Percentiles rank a stretch among this genome's conserved stretches.
phyloP scores from a whole-genome alignment of 2,888 invertebrate species.

The Pasiphila rectangulata region DNA sequence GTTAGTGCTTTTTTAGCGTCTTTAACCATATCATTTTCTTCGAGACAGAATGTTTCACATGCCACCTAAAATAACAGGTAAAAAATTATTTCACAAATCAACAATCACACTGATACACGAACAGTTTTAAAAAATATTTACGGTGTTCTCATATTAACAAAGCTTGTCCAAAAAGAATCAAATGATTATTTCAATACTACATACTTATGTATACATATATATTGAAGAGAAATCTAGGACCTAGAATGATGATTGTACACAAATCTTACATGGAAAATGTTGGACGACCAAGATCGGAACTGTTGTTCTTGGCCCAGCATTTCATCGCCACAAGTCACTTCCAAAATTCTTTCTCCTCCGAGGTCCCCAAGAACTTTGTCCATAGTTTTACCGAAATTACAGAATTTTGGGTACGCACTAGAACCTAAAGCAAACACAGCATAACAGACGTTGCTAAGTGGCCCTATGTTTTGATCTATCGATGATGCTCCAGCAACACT shows the following conservation, averaged over 20 bases:
- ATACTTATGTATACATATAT: too few relatives aligned
- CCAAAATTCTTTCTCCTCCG: constrained; percentile 92
- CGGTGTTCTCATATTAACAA: too few relatives aligned
- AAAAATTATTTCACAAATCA: neutral
- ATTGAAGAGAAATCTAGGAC: too few relatives aligned
- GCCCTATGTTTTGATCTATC: constrained; percentile 89
- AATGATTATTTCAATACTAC: too few relatives aligned
- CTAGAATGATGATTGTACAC: too few relatives aligned
- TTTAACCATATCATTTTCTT: constrained; percentile 90
- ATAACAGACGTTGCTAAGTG: constrained; percentile 93
- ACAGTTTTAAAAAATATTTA: neutral
- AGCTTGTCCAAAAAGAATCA: too few relatives aligned
- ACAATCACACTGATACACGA: neutral
- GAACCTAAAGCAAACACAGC: constrained; percentile 97
- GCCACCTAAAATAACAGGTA: constrained; percentile 82
- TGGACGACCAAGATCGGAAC: constrained; percentile 93
- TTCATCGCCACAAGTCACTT: constrained; percentile 93
- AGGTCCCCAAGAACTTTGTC: constrained; percentile 93
- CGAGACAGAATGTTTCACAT: constrained; percentile 95
- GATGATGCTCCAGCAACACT: constrained; percentile 86
- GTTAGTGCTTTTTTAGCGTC: constrained; percentile 90
- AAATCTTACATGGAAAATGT: constrained; percentile 88
- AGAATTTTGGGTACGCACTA: constrained; percentile 97
- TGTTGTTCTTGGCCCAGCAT: constrained; percentile 97
- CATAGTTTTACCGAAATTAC: constrained; percentile 94